These are phyloP conservation scores for Bradypodion pumilum DNA, from an alignment of 2,797 vertebrate genomes.

Conservation along the genomic window DNA sequence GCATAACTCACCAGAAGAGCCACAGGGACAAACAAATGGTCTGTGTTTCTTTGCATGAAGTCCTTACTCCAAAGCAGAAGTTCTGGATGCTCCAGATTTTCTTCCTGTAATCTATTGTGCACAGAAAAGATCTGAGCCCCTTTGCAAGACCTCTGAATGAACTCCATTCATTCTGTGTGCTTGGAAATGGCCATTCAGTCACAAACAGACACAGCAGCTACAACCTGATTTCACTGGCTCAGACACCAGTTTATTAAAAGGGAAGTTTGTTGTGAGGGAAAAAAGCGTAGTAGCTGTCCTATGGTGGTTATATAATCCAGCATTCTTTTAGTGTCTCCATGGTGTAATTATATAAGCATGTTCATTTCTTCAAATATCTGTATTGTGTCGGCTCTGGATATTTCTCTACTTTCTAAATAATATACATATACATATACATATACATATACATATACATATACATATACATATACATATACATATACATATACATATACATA, in stretches of 20 bases:
- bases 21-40: constrained; percentile 29
- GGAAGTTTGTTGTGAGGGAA: constrained; percentile 57
- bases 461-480: too few species aligned
- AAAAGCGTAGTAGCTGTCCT: constrained; percentile 56
- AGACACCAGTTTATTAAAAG: constrained; percentile 63
- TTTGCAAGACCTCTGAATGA: constrained; percentile 84
- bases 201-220: constrained; percentile 74
- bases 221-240: constrained; percentile 75
- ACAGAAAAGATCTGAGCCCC: constrained; percentile 79
- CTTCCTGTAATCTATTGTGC: constrained; percentile 76
- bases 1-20: not conserved
- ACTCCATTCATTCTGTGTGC: constrained; percentile 86
- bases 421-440: too few species aligned
- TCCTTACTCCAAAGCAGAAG: constrained; percentile 24
- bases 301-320: constrained; percentile 66
- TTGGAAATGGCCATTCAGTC: constrained; percentile 83
- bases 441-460: too few species aligned
- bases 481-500: too few species aligned
- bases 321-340: constrained; percentile 45
- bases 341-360: constrained; percentile 25
- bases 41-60: constrained; percentile 32
- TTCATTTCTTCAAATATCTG: constrained; percentile 30
- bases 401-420: constrained; percentile 17
- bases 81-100: constrained; percentile 68
- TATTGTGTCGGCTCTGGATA: constrained; percentile 18